Percentiles rank a stretch among this genome's conserved stretches.
Conservation (phyloP, 2,797 vertebrate species). For the Hybognathus amarus region DNA sequence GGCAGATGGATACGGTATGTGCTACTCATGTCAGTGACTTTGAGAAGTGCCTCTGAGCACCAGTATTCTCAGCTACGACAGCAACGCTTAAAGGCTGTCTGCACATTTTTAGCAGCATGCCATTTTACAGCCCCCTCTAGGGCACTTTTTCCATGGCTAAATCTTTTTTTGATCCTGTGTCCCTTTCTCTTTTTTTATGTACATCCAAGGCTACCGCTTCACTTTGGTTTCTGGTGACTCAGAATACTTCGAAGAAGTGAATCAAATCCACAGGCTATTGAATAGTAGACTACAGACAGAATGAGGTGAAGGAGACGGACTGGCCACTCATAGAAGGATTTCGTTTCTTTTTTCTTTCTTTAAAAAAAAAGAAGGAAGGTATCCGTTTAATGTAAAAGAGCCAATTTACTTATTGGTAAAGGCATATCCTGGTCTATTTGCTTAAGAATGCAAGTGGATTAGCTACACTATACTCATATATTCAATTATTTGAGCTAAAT, state of each 20-base stretch:
- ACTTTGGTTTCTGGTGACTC: not conserved
- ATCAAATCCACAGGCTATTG: not conserved
- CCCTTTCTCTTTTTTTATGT: not conserved
- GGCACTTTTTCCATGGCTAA: not conserved
- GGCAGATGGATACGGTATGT: not conserved
- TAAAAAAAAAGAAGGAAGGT: no score
- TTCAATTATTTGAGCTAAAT: not conserved
- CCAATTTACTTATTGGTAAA: not conserved
- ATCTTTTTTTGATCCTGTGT: constrained; percentile 17
- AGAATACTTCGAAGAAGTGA: not conserved
- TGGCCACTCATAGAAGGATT: not conserved
- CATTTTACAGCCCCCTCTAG: constrained; percentile 12
- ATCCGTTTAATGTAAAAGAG: no score
- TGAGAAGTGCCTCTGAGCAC: not conserved
- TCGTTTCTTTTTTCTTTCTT: no score
- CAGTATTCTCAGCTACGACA: constrained; percentile 25
- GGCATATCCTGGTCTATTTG: not conserved
- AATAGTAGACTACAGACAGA: constrained; percentile 1
- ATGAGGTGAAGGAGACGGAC: not conserved
- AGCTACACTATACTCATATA: not conserved
- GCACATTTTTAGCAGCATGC: constrained; percentile 15
- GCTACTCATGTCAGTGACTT: not conserved
- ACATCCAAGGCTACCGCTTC: not conserved
- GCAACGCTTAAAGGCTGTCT: constrained; percentile 14
- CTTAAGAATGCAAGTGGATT: not conserved